phyloP scores from a whole-genome alignment of 2,113 vertebrate species.

The Xiphophorus maculatus region DNA sequence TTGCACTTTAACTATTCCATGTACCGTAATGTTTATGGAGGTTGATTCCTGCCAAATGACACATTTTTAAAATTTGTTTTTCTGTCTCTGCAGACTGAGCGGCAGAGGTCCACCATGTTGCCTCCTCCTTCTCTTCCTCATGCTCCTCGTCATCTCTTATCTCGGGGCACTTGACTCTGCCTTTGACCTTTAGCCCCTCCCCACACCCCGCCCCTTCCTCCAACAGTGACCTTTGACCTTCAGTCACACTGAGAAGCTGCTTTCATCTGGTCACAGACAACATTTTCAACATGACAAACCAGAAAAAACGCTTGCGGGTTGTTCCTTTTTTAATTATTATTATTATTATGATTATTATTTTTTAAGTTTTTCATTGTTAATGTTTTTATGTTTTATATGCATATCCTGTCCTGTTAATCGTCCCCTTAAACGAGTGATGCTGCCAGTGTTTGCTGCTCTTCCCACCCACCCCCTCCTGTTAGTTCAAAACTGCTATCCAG shows the following conservation, averaged over 20 bases:
- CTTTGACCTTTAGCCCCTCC: constrained; percentile 43
- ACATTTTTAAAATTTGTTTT: not conserved
- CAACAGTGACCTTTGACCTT: constrained; percentile 52
- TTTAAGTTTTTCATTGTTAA: constrained; percentile 46
- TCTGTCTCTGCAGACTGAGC: constrained; percentile 56
- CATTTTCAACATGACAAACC: constrained; percentile 25
- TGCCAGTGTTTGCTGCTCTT: constrained; percentile 36
- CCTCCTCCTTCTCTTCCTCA: constrained; percentile 14
- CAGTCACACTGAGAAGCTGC: constrained; percentile 39
- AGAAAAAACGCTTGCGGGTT: constrained; percentile 56
- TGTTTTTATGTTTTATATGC: constrained; percentile 55
- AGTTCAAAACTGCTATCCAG: constrained; percentile 22
- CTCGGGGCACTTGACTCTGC: constrained; percentile 44
- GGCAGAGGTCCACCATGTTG: constrained; percentile 12
- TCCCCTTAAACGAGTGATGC: constrained; percentile 8
- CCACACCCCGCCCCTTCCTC: not conserved
- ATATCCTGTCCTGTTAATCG: constrained; percentile 34
- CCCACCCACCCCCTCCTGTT: not conserved
- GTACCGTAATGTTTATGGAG: not conserved
- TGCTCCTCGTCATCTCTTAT: constrained; percentile 45
- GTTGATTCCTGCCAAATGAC: no score
- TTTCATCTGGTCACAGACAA: constrained; percentile 47
- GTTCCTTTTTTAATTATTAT: constrained; percentile 7
- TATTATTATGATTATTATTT: constrained; percentile 2
- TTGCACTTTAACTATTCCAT: not conserved